Percentiles rank a stretch among this genome's conserved stretches.
These are phyloP conservation scores for Xiphophorus maculatus DNA, from an alignment of 2,113 vertebrate genomes.

Conservation along the genomic window DNA sequence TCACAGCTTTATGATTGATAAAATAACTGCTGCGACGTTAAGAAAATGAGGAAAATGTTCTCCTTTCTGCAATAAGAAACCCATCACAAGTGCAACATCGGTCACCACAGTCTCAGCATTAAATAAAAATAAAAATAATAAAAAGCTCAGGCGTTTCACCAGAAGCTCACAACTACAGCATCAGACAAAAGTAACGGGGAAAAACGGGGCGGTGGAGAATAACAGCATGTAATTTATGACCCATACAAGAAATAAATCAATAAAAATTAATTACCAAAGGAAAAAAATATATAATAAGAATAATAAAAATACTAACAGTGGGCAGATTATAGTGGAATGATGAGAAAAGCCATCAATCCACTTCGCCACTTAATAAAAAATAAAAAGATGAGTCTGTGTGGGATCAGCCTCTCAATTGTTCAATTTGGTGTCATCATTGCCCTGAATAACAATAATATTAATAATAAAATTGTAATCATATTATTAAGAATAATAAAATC, in stretches of 20 bases:
- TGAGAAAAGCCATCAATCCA: slow-evolving; percentile 13
- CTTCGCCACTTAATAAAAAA: slow-evolving; percentile 59
- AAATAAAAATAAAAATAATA: slow-evolving; percentile 18
- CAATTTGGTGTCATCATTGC: slow-evolving; percentile 82
- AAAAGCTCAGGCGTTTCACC: slow-evolving; percentile 55
- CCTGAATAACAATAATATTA: slow-evolving; percentile 74
- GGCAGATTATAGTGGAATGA: slow-evolving; percentile 43
- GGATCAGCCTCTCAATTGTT: slow-evolving; percentile 48
- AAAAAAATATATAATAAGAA: slow-evolving; percentile 36
- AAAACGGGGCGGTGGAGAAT: slow-evolving; percentile 15
- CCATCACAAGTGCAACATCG: slow-evolving; percentile 78
- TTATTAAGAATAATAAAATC: slow-evolving; percentile 54
- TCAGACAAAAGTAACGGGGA: slow-evolving; percentile 44
- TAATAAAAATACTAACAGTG: slow-evolving; percentile 56
- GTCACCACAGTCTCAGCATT: slow-evolving; percentile 71
- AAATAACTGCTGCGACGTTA: slow-evolving; percentile 64
- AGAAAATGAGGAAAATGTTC: slow-evolving; percentile 62
- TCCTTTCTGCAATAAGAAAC: slow-evolving; percentile 59
- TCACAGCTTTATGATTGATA: slow-evolving; percentile 73
- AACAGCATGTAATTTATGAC: slow-evolving; percentile 67
- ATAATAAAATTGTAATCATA: slow-evolving; percentile 50
- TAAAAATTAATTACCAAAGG: slow-evolving; percentile 55
- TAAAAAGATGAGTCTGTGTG: slow-evolving; percentile 24
- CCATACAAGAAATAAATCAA: slow-evolving; percentile 58
- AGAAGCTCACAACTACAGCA: slow-evolving; percentile 72